phyloP scores from a whole-genome alignment of 1,140 invertebrate species.

The Drosophila eugracilis region DNA sequence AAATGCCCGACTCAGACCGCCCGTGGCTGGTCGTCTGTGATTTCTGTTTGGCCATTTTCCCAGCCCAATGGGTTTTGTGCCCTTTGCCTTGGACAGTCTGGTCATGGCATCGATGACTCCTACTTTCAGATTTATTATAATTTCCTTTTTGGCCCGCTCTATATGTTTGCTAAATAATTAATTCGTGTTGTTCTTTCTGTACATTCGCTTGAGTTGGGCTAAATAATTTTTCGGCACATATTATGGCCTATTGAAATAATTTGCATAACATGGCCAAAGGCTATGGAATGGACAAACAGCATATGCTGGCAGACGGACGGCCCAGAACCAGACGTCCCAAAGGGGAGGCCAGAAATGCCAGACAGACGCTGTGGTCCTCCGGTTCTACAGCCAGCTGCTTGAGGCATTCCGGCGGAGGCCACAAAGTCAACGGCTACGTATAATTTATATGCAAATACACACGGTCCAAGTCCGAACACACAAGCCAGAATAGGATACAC shows the following conservation, averaged over 20 bases:
- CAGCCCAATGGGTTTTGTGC: conserved; percentile 59
- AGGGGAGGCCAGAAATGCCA: conserved; percentile 52
- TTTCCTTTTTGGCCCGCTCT: conserved; percentile 34
- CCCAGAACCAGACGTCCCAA: conserved; percentile 40
- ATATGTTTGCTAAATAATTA: conserved; percentile 75
- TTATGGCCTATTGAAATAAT: conserved; percentile 81
- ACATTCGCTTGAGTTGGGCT: conserved; percentile 58
- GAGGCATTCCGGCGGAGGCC: conserved; percentile 76
- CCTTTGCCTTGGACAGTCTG: conserved; percentile 55
- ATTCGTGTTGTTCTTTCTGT: conserved; percentile 75
- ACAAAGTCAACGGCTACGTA: conserved; percentile 80
- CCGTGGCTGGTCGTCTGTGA: conserved; percentile 61
- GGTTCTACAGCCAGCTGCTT: conserved; percentile 57
- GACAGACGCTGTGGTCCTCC: conserved; percentile 44
- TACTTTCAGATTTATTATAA: conserved; percentile 76
- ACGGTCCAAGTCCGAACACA: conserved; percentile 68
- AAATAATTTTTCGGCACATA: conserved; percentile 79
- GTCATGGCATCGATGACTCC: conserved; percentile 60
- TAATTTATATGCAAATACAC: conserved; percentile 83
- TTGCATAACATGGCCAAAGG: conserved; percentile 79
- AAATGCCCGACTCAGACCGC: conserved; percentile 65
- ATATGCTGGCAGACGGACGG: conserved; percentile 53
- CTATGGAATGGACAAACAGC: conserved; percentile 78
- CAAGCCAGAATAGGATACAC: conserved; percentile 41
- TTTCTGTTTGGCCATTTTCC: conserved; percentile 56